Evolutionary conservation across 2,797 vertebrate species (phyloP).

Genomic region (Myotis vivesi): DNA sequence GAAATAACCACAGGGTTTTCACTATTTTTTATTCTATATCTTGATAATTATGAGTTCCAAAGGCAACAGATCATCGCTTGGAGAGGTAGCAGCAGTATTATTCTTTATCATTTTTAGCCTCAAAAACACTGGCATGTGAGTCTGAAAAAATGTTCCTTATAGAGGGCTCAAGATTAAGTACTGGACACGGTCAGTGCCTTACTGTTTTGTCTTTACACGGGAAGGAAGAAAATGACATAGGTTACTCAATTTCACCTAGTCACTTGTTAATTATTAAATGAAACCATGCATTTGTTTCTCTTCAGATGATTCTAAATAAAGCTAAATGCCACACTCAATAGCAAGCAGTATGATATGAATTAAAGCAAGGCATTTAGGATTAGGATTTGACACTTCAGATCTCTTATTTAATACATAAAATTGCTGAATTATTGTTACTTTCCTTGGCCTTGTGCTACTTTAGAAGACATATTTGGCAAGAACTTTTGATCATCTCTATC

Average conservation of each 20-base stretch:
- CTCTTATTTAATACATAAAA: background rate
- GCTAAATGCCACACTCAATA: background rate
- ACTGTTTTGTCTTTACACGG: background rate
- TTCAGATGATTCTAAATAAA: conserved; percentile 26
- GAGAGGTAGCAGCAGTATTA: background rate
- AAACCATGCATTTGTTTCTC: background rate
- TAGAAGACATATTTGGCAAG: background rate
- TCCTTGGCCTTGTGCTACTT: background rate
- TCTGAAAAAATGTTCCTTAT: background rate
- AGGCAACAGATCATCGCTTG: background rate
- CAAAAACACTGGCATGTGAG: background rate
- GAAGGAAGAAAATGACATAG: background rate
- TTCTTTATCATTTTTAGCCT: background rate
- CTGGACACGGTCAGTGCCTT: background rate
- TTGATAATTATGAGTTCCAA: background rate
- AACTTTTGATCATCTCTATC: background rate
- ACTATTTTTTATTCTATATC: background rate
- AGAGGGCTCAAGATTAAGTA: background rate
- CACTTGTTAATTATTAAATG: background rate
- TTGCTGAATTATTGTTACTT: background rate
- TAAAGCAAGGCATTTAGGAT: background rate
- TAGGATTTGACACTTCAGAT: background rate
- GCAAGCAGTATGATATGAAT: background rate
- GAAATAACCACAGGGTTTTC: background rate
- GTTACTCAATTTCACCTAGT: background rate